These are phyloP conservation scores for Shargacucullia verbasci DNA, from an alignment of 2,888 invertebrate genomes.

Conservation along the genomic window DNA sequence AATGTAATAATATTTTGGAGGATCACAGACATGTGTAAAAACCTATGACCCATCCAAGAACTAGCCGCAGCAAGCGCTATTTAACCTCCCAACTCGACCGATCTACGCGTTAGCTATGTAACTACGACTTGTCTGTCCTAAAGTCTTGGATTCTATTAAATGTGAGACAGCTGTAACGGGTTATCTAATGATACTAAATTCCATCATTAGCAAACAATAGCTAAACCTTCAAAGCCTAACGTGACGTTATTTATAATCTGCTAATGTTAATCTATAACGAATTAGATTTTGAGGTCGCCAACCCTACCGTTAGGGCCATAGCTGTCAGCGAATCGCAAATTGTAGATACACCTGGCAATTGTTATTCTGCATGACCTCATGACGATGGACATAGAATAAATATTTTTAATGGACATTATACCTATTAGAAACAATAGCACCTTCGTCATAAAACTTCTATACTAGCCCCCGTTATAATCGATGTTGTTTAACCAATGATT, in stretches of 20 bases:
- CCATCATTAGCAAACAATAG: conserved; percentile 1
- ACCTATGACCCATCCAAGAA: no score
- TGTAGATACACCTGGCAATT: conserved; percentile 54
- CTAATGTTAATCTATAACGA: conserved; percentile 11
- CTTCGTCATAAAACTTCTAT: conserved; percentile 23
- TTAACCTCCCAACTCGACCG: no score
- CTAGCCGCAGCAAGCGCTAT: no score
- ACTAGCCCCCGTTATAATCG: conserved; percentile 38
- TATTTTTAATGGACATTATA: conserved; percentile 52
- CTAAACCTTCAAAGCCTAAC: not conserved
- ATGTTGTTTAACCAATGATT: conserved; percentile 19
- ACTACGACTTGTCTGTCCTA: no score
- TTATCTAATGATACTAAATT: not conserved
- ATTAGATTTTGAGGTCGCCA: conserved; percentile 18
- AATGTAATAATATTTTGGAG: no score
- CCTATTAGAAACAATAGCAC: conserved; percentile 47
- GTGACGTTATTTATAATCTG: conserved; percentile 11
- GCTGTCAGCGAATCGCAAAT: conserved; percentile 51
- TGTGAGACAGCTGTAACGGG: no score
- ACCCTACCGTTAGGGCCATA: conserved; percentile 46
- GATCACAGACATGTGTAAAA: no score
- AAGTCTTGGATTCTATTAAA: no score
- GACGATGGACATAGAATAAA: conserved; percentile 51
- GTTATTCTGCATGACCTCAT: conserved; percentile 57
- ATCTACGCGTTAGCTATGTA: no score